Percentiles rank a stretch among this genome's conserved stretches.
Conservation (phyloP, 2,113 vertebrate species). For the Tursiops truncatus region DNA sequence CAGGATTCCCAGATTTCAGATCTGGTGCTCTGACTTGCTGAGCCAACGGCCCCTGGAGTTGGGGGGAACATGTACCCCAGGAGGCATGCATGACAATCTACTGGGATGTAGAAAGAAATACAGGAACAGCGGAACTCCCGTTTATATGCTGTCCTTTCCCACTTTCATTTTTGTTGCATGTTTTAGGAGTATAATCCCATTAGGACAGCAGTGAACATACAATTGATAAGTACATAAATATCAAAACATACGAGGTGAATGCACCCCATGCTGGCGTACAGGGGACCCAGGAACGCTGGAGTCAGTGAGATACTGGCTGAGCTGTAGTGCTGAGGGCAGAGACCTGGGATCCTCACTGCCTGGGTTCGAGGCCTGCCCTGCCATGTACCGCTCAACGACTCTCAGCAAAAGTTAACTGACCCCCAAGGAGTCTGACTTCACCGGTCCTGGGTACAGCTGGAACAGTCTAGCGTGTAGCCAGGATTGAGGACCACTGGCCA, state of each 20-base stretch:
- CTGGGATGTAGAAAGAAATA: not conserved
- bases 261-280: not conserved
- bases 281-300: not conserved
- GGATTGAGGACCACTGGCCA: not conserved
- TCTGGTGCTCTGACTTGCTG: not conserved
- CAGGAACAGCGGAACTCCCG: not conserved
- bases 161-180: not conserved
- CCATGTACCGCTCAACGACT: rapidly evolving
- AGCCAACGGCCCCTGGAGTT: not conserved
- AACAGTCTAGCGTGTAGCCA: not conserved
- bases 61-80: not conserved
- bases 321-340: no score
- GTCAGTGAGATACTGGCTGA: not conserved
- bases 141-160: not conserved
- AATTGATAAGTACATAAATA: rapidly evolving
- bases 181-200: not conserved
- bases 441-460: rapidly evolving
- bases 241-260: not conserved
- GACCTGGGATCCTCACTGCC: not conserved
- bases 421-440: not conserved
- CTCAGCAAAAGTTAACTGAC: not conserved
- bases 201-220: not conserved
- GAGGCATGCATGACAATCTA: not conserved
- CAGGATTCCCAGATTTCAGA: not conserved
- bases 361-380: not conserved